Percentiles rank a stretch among this genome's conserved stretches.
Evolutionary conservation across 2,797 vertebrate genomes (phyloP).

Genomic region (Mus spretus): DNA sequence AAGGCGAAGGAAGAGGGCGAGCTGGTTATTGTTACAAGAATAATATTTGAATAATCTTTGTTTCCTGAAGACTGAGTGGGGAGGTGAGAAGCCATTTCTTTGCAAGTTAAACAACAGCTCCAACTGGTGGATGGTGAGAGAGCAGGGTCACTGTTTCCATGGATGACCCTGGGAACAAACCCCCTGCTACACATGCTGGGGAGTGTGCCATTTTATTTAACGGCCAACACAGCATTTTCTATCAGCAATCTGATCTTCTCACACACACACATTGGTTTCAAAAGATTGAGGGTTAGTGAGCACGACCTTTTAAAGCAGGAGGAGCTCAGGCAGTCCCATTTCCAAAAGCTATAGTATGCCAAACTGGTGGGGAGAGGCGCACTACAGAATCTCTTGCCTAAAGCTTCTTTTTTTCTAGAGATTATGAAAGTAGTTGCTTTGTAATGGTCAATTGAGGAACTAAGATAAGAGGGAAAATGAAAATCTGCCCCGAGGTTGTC

Average conservation of each 20-base stretch:
- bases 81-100: neutral
- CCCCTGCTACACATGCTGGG: neutral
- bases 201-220: neutral
- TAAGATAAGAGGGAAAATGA: constrained; percentile 27
- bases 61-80: neutral
- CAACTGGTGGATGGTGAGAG: neutral
- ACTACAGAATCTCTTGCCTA: constrained; percentile 18
- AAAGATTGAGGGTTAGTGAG: neutral
- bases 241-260: neutral
- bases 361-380: no score
- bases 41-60: neutral
- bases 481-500: neutral
- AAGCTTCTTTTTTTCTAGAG: constrained; percentile 32
- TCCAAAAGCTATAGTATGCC: neutral
- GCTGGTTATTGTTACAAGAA: neutral
- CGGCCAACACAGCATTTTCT: neutral
- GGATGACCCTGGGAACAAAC: neutral
- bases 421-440: constrained; percentile 40
- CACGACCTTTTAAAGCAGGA: neutral
- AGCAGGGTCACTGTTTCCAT: neutral
- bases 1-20: neutral
- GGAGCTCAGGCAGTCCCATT: neutral
- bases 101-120: neutral
- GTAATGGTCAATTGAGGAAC: constrained; percentile 33
- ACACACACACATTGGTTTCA: neutral